phyloP scores from a whole-genome alignment of 35 echinoderm and acorn worm species.

The Amphiura filiformis region DNA sequence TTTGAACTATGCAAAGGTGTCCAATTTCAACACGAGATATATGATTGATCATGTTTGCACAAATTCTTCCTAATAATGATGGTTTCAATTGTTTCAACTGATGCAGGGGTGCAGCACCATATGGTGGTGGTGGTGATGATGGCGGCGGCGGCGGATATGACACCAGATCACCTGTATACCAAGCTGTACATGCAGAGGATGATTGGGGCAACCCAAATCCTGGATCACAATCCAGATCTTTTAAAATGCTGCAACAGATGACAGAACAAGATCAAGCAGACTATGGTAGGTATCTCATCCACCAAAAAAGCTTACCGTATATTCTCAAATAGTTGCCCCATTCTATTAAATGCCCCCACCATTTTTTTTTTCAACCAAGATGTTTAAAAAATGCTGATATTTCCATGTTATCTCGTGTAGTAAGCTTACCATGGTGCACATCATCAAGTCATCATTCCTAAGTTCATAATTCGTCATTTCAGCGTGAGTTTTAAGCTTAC shows the following conservation, averaged over 20 bases:
- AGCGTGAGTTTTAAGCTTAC: too few species aligned
- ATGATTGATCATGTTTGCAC: not conserved
- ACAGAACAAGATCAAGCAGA: constrained; percentile 45
- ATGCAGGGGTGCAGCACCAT: not conserved
- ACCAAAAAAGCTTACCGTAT: not conserved
- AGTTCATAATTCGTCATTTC: too few species aligned
- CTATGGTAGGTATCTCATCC: constrained; percentile 8
- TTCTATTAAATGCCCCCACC: too few species aligned
- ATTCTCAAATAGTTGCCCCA: not conserved
- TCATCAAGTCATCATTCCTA: too few species aligned
- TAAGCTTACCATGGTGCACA: too few species aligned
- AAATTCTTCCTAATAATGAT: not conserved
- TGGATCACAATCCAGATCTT: constrained; percentile 80
- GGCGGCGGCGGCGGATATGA: constrained; percentile 18
- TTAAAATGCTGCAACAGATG: constrained; percentile 84
- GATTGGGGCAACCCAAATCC: constrained; percentile 51
- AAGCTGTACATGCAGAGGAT: constrained; percentile 25
- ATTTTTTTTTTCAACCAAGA: too few species aligned
- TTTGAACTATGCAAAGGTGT: too few species aligned
- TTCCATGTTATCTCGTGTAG: too few species aligned
- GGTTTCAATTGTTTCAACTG: not conserved
- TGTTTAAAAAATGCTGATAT: too few species aligned
- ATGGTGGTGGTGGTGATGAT: not conserved
- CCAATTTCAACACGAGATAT: too few species aligned
- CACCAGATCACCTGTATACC: constrained; percentile 19